These are phyloP conservation scores for Cercocebus atys DNA, from an alignment of 2,113 vertebrate genomes.

Conservation along the genomic window DNA sequence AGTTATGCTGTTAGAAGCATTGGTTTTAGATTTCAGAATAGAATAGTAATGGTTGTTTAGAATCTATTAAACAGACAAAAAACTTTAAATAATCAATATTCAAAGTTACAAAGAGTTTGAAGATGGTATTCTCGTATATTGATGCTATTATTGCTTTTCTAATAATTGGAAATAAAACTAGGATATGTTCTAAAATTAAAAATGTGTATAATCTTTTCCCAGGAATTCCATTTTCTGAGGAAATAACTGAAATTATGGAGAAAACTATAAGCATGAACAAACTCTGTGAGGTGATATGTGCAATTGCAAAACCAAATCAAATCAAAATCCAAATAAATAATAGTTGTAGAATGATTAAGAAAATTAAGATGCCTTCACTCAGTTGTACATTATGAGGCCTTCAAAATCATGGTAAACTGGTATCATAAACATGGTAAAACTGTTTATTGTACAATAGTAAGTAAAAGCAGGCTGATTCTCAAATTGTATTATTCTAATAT, in stretches of 20 bases:
- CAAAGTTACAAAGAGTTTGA: background rate
- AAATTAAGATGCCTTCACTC: background rate
- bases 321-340: background rate
- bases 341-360: background rate
- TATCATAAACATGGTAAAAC: background rate
- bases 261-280: background rate
- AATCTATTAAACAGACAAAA: background rate
- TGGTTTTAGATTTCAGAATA: background rate
- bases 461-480: background rate
- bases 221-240: slow-evolving; percentile 23
- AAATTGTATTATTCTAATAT: background rate
- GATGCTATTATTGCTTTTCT: background rate
- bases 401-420: slow-evolving; percentile 1
- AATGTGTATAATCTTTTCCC: background rate
- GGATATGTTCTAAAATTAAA: background rate
- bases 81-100: slow-evolving; percentile 17
- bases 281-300: background rate
- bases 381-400: background rate
- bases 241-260: background rate
- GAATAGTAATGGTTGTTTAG: background rate
- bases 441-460: background rate
- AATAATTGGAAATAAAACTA: slow-evolving; percentile 10
- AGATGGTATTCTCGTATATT: background rate
- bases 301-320: slow-evolving; percentile 10
- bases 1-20: background rate